Evolutionary conservation across 2,113 vertebrate genomes (phyloP).

Genomic region (Uria lomvia): DNA sequence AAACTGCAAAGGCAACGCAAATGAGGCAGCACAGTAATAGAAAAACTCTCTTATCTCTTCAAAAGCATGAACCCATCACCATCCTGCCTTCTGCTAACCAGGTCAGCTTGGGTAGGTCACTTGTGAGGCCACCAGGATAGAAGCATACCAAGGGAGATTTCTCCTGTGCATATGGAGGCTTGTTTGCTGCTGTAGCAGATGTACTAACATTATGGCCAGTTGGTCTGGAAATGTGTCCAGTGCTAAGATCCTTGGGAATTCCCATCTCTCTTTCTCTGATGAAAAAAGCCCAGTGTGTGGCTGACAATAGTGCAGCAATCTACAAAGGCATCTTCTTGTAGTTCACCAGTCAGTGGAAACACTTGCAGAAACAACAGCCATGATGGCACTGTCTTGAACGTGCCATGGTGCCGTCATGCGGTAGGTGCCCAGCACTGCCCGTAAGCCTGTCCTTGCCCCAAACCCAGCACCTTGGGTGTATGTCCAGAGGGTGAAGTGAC

Average conservation of each 20-base stretch:
- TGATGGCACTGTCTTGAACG: neutral
- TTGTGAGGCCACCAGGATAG: neutral
- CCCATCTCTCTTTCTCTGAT: neutral
- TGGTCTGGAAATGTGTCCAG: neutral
- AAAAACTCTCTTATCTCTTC: neutral
- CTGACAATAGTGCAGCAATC: neutral
- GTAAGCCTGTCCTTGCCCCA: neutral
- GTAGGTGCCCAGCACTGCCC: neutral
- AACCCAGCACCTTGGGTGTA: neutral
- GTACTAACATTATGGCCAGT: neutral
- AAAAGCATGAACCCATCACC: neutral
- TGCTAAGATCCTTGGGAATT: neutral
- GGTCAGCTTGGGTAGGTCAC: neutral
- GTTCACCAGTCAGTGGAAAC: neutral
- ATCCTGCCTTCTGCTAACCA: neutral
- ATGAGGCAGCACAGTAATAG: neutral
- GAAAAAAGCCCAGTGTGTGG: neutral
- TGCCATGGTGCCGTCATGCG: fast-evolving
- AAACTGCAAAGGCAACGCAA: neutral
- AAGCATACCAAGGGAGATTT: neutral
- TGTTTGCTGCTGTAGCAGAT: neutral
- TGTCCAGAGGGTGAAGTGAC: neutral
- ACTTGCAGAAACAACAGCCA: neutral
- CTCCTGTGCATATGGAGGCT: neutral
- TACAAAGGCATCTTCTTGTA: neutral